phyloP scores from a whole-genome alignment of 2,888 invertebrate species.

The Amphipyra berbera region DNA sequence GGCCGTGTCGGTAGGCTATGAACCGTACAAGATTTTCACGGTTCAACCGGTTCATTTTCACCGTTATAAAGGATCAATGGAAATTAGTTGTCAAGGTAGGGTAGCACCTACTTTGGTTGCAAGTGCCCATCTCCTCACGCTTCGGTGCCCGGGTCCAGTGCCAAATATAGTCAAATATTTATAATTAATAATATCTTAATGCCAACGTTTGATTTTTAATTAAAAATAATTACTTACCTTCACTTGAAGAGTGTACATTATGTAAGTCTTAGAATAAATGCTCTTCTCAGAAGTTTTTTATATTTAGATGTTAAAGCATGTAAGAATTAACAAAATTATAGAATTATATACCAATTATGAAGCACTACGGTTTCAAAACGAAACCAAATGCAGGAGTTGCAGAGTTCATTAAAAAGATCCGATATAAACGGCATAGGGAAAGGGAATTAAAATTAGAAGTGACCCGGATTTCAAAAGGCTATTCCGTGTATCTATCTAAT shows the following conservation, averaged over 20 bases:
- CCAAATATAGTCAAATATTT: conserved; percentile 16
- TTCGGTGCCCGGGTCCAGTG: conserved; percentile 8
- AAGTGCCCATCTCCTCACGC: conserved; percentile 31
- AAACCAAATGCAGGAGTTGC: conserved; percentile 18
- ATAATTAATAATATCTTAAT: background rate
- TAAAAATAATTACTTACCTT: background rate
- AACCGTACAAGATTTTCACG: conserved; percentile 71
- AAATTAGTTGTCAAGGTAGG: conserved; percentile 62
- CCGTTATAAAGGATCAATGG: conserved; percentile 71
- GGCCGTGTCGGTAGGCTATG: conserved; percentile 62
- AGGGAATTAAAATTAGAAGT: conserved; percentile 66
- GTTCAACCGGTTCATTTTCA: conserved; percentile 66
- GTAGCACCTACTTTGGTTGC: conserved; percentile 11
- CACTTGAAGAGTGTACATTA: background rate
- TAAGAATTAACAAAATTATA: background rate
- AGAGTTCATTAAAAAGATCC: conserved; percentile 61
- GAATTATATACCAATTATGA: background rate
- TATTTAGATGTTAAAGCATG: conserved; percentile 12
- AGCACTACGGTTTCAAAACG: conserved; percentile 12
- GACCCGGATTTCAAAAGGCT: conserved; percentile 70
- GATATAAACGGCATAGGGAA: conserved; percentile 62
- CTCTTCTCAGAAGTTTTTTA: conserved; percentile 1
- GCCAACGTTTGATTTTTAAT: conserved; percentile 2
- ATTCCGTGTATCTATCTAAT: conserved; percentile 63
- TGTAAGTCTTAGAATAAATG: background rate